Evolutionary conservation across 2,888 invertebrate genomes (phyloP), one percentile per base, ranked within the genome.

Genomic region (Melolontha melolontha): DNA sequence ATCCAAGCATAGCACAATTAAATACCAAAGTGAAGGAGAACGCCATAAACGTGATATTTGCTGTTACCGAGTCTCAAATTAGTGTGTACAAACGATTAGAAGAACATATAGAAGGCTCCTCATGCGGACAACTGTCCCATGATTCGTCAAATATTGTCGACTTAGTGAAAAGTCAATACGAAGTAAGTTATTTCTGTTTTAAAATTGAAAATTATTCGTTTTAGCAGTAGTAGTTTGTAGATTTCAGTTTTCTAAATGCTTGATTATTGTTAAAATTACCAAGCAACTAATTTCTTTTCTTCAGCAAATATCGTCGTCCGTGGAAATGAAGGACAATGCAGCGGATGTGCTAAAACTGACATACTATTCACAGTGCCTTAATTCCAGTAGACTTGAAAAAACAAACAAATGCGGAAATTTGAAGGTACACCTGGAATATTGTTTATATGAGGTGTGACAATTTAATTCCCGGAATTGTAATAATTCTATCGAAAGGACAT

Each of bases 71-170:
- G 64, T 92, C 92, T 75, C 96, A 96, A 82, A 89, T 93, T 74
- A 86, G 86, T 16, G 91, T 96, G 64, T 98, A 98, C 83, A 88
- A 92, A 75, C 89, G 92, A 79, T 86, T 99, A 42, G 91, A 92
- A 68, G 86, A 90, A 67, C 94, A 95, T 78, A 92, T 99, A 75
- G 96, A 98, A 84, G 98, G 97, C 39, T 94, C 98, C 10, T 94
- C 94, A 66, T 93, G 94, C 70, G 97, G 97, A 41, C 89, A 91
- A 70, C 87, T 99, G 22, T 94, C 95, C 42, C 90, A 92, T 55
- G 97, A 99, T 85, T 98, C 98, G 0, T 93, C 94, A 70, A 99
- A 99, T 82, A 94, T 99, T 64, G 98, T 99, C 8, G 92, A 96
- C 71, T 87, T 99, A 54, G 96, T 99, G 71, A 90, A 91, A 76